Evolutionary conservation across 2,113 vertebrate genomes (phyloP).

Genomic region (Sminthopsis crassicaudata): DNA sequence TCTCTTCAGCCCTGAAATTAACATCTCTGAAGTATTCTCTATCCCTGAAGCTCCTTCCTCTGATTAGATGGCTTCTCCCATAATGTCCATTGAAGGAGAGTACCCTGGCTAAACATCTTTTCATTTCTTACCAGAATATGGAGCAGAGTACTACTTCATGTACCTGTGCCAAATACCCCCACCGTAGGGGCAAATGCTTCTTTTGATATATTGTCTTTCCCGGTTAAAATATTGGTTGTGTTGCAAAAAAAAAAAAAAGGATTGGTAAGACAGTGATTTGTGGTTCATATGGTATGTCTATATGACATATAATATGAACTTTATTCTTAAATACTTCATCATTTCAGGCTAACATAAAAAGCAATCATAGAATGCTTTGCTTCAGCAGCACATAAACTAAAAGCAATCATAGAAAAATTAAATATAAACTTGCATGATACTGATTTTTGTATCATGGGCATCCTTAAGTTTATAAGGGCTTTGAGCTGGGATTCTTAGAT

Average conservation of each 20-base stretch:
- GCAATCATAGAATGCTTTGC: neutral
- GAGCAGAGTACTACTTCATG: neutral
- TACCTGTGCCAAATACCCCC: neutral
- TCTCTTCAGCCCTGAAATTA: neutral
- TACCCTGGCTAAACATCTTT: neutral
- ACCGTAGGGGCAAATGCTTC: neutral
- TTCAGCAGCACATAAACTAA: neutral
- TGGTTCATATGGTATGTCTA: neutral
- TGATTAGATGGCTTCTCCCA: neutral
- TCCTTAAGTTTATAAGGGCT: neutral
- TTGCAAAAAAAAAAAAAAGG: neutral
- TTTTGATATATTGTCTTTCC: neutral
- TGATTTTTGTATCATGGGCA: neutral
- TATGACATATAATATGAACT: neutral
- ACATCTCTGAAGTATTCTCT: neutral
- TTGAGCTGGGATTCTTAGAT: neutral
- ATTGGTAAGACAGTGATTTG: neutral
- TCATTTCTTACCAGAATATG: neutral
- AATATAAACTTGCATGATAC: neutral
- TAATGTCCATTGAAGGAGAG: neutral
- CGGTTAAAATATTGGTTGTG: neutral
- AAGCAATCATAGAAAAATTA: neutral
- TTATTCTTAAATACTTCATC: neutral
- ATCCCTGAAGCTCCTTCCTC: neutral
- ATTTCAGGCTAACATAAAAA: neutral